phyloP scores from a whole-genome alignment of 2,797 vertebrate genomes.

The Propithecus deckenii region DNA sequence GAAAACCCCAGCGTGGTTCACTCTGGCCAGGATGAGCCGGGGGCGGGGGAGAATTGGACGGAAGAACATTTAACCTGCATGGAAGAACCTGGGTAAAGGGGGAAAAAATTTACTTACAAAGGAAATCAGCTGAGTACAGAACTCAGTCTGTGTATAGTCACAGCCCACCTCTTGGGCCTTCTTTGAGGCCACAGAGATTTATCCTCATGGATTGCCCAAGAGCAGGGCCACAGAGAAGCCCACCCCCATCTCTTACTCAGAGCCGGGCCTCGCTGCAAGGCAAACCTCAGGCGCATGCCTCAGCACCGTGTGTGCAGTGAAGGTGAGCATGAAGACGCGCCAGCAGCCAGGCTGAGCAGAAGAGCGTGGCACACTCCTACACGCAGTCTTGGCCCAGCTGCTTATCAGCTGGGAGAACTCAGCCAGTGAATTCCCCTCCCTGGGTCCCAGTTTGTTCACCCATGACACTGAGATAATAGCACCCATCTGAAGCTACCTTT shows the following conservation, averaged over 20 bases:
- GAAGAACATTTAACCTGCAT: neutral
- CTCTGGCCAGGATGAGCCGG: neutral
- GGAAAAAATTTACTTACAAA: neutral
- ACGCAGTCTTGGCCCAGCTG: too few relatives aligned
- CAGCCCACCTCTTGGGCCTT: neutral
- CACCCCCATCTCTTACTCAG: neutral
- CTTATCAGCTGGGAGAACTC: neutral
- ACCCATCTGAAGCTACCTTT: neutral
- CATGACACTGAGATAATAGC: fast-evolving
- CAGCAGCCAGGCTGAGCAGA: neutral
- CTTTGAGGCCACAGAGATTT: neutral
- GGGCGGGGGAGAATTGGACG: neutral
- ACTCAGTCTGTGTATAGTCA: neutral
- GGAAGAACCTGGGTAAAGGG: neutral
- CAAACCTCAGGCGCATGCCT: neutral
- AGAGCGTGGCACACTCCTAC: too few relatives aligned
- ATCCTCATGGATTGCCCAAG: neutral
- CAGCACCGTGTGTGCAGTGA: fast-evolving
- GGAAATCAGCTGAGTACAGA: neutral
- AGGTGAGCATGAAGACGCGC: fast-evolving
- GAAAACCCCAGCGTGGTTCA: neutral
- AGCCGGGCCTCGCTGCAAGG: neutral
- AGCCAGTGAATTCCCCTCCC: neutral
- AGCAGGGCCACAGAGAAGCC: neutral
- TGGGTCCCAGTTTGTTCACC: neutral